A percentile compares a stretch with the other conserved stretches of the same genome.
Conservation (phyloP, 1,140 invertebrate species). For the Sinella curviseta region DNA sequence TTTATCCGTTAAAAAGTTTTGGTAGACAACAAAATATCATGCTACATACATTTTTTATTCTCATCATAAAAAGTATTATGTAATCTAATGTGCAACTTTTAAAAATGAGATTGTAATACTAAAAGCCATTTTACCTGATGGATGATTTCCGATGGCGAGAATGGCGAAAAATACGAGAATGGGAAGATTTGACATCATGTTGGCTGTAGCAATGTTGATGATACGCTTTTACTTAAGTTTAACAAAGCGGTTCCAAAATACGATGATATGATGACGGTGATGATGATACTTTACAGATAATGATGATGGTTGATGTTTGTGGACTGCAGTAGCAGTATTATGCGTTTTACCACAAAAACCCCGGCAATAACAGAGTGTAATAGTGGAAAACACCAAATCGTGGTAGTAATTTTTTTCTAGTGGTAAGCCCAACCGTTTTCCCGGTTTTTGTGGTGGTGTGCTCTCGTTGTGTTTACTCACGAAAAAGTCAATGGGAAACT, state of each 20-base stretch:
- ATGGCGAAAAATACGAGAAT: constrained; percentile 41
- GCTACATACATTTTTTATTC: no score
- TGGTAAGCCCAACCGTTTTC: not conserved
- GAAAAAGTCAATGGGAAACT: not conserved
- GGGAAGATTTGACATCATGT: constrained; percentile 41
- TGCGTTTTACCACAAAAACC: not conserved
- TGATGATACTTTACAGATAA: not conserved
- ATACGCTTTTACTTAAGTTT: not conserved
- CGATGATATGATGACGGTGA: not conserved
- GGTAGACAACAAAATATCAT: no score
- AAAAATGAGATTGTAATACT: constrained; percentile 6
- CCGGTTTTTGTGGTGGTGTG: not conserved
- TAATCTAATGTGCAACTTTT: no score
- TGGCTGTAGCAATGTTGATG: not conserved
- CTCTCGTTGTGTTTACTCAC: no score
- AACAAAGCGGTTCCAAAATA: not conserved
- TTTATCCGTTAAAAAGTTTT: no score
- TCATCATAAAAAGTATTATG: no score
- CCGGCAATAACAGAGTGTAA: no score
- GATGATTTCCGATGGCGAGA: constrained; percentile 48
- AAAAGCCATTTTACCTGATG: constrained; percentile 46
- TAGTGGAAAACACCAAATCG: not conserved
- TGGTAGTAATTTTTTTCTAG: not conserved
- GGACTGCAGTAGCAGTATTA: no score
- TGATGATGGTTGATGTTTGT: not conserved